Evolutionary conservation across 1,140 invertebrate genomes (phyloP).

Genomic region (Listronotus oregonensis): DNA sequence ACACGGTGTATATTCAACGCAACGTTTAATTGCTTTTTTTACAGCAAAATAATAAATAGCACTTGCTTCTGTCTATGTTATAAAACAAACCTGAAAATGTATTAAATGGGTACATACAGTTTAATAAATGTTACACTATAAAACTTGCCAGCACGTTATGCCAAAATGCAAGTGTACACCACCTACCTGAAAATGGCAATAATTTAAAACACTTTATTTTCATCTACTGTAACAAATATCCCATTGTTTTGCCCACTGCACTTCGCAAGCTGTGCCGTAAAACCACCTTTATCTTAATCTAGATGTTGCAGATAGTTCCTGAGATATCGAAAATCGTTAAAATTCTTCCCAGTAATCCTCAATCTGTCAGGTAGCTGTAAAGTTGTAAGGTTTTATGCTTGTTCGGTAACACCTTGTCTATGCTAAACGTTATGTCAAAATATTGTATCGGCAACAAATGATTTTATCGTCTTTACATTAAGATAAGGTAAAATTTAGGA

Average conservation of each 20-base stretch:
- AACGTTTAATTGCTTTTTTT: no score
- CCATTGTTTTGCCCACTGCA: slow-evolving; percentile 33
- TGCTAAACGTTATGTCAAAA: slow-evolving; percentile 23
- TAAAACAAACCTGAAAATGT: no score
- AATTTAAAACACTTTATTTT: slow-evolving; percentile 18
- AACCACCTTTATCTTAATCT: slow-evolving; percentile 19
- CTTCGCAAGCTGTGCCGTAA: slow-evolving; percentile 26
- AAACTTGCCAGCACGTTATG: no score
- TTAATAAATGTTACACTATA: no score
- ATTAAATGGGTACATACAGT: no score
- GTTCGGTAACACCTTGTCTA: slow-evolving; percentile 31
- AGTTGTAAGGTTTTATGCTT: slow-evolving; percentile 19
- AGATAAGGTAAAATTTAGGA: no score
- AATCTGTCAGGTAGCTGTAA: slow-evolving; percentile 32
- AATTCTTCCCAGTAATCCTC: slow-evolving; percentile 27
- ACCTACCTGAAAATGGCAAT: slow-evolving; percentile 2
- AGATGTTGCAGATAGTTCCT: slow-evolving; percentile 14
- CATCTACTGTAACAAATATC: slow-evolving; percentile 22
- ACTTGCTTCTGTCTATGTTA: no score
- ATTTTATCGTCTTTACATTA: neutral
- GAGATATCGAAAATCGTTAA: slow-evolving; percentile 30
- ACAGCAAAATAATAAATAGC: no score
- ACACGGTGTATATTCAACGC: no score
- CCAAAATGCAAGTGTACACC: no score
- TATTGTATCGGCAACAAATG: neutral